These are phyloP conservation scores for Drosophila nannoptera DNA, from an alignment of 1,140 invertebrate genomes.

Conservation along the genomic window DNA sequence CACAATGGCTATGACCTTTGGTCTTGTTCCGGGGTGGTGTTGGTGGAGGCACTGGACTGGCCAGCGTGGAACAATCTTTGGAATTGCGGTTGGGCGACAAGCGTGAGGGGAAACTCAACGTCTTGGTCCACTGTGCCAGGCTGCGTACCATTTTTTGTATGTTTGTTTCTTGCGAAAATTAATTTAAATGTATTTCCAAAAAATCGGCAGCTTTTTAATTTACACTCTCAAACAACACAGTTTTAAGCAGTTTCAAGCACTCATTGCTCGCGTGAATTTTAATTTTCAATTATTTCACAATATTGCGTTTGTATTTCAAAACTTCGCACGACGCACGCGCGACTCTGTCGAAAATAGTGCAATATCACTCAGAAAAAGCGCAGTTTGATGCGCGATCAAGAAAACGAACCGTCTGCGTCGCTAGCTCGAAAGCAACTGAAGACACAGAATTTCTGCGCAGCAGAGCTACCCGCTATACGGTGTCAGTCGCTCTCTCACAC, in stretches of 20 bases:
- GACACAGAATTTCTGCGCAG: constrained; percentile 39
- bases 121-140: constrained; percentile 92
- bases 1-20: constrained; percentile 63
- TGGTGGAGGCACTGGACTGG: constrained; percentile 80
- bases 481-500: constrained; percentile 18
- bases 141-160: constrained; percentile 86
- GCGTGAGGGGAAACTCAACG: constrained; percentile 89
- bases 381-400: constrained; percentile 14
- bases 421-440: constrained; percentile 65
- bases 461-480: constrained; percentile 24
- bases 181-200: constrained; percentile 59
- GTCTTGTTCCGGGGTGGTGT: constrained; percentile 81
- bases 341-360: constrained; percentile 31
- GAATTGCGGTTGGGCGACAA: constrained; percentile 87
- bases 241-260: constrained; percentile 44
- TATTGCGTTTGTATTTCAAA: constrained; percentile 54
- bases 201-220: constrained; percentile 1
- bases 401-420: constrained; percentile 62
- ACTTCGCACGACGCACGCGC: constrained; percentile 65
- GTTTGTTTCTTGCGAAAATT: constrained; percentile 51
- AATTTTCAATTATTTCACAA: constrained; percentile 44
- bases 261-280: constrained; percentile 7
- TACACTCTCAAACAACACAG: background rate
- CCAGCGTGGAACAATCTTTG: constrained; percentile 83
- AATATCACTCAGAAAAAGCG: constrained; percentile 17